Evolutionary conservation across 2,888 invertebrate genomes (phyloP).

Genomic region (Gastracanthus pulcherrimus): DNA sequence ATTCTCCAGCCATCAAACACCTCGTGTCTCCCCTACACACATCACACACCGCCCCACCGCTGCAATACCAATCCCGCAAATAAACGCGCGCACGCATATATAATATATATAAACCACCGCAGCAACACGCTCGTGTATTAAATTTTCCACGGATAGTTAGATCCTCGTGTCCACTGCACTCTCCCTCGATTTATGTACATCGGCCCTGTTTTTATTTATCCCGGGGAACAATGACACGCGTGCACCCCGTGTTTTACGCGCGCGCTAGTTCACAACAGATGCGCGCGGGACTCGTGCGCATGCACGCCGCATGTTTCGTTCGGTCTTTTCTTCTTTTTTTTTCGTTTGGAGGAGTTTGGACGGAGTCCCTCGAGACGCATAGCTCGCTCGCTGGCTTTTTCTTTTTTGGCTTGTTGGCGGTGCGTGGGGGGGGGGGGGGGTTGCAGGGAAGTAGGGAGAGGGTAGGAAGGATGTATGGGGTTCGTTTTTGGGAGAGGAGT

Average conservation of each 20-base stretch:
- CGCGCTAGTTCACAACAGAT: slow-evolving; percentile 37
- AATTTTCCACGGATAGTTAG: slow-evolving; percentile 67
- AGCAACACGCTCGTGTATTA: neutral
- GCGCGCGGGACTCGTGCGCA: neutral
- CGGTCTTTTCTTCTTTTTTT: slow-evolving; percentile 40
- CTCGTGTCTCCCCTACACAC: no score
- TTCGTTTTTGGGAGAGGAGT: no score
- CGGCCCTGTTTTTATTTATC: slow-evolving; percentile 63
- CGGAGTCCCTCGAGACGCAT: neutral
- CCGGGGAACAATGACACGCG: slow-evolving; percentile 26
- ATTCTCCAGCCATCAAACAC: no score
- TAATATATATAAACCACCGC: no score
- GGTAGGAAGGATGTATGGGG: no score
- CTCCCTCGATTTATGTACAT: slow-evolving; percentile 69
- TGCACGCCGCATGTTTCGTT: slow-evolving; percentile 32
- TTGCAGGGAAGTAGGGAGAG: no score
- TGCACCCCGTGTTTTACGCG: slow-evolving; percentile 29
- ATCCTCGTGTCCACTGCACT: slow-evolving; percentile 43
- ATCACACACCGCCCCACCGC: no score
- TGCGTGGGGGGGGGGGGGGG: no score
- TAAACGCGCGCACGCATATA: neutral
- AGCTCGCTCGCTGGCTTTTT: no score
- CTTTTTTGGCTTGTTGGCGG: no score
- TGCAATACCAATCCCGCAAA: neutral
- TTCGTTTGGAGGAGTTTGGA: no score